Base-by-base conservation (phyloP, 2,113 vertebrate species). In the Trichomycterus rosablanca region DNA sequence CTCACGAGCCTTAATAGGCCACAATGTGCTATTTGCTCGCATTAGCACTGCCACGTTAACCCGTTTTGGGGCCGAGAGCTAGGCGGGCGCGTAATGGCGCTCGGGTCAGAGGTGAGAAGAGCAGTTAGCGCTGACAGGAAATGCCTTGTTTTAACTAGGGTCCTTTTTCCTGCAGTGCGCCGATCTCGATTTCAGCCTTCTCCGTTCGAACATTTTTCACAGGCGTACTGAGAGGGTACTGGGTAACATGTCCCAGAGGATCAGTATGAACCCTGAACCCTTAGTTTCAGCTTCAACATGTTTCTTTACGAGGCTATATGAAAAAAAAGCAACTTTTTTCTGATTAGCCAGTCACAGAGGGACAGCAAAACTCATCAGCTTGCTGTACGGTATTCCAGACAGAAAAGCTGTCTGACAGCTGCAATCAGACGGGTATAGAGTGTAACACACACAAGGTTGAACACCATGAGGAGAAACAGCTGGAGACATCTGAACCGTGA, bases 391-490 rank as follows among this genome's bases (percentile, higher is more conserved):
- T 3, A 52, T 11, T 52, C 50, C 28, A 35, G 18, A 46, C 32
- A 37, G 15, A 23, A 12, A 46, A 28, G 37, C 40, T 24, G 24
- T n/a, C 22, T 34, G 5, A 24, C 72, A 77, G 73, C 72, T 76
- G 74, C 74, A 78, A 76, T 75, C 58, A 42, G 63, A 74, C 39
- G 60, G 67, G 24, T 67, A n/a, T 64, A 20, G 20, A 46, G 56
- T 68, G 11, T 5, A n/a, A 22, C 57, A 60, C 22, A 50, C 32
- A 49, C 32, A 49, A 26, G 34, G 54, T n/a, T 32, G 48, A 62
- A 65, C 59, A 62, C 71, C 65, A 74, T 40, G n/a, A 40, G 34
- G 63, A 43, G 68, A 75, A 77, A 71, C 63, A 71, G 73, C 72
- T 72, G 77, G 67, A 74, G 73, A 44, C 19, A 51, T 32, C 54